A percentile compares a stretch with the other conserved stretches of the same genome.
Evolutionary conservation across 2,797 vertebrate species (phyloP).

Genomic region (Onychomys leucogaster): DNA sequence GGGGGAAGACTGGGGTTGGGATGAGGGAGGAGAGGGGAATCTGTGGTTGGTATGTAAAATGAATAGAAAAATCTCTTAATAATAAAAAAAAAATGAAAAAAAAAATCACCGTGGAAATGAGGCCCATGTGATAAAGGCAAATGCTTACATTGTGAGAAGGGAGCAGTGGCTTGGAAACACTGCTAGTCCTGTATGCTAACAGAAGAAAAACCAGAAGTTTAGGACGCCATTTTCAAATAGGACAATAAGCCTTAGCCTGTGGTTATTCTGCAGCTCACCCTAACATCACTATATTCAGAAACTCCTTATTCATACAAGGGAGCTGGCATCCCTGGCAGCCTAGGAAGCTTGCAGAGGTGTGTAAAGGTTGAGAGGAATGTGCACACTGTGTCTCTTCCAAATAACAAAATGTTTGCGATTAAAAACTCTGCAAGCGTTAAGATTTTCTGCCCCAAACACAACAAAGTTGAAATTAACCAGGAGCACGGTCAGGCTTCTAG

Average conservation of each 20-base stretch:
- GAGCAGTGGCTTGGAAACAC: conserved; percentile 33
- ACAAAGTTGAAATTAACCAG: conserved; percentile 54
- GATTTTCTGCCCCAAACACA: conserved; percentile 64
- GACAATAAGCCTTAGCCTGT: not conserved
- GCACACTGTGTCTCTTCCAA: conserved; percentile 73
- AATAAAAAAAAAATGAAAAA: not conserved
- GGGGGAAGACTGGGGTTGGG: too few relatives aligned
- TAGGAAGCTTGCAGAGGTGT: not conserved
- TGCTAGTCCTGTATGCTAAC: not conserved
- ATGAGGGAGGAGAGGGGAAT: too few relatives aligned
- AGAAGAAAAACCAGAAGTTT: conserved; percentile 32
- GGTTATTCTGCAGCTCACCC: not conserved
- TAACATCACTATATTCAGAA: conserved; percentile 9
- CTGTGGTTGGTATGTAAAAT: too few relatives aligned
- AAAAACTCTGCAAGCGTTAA: conserved; percentile 66
- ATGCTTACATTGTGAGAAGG: conserved; percentile 60
- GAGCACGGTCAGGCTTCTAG: conserved; percentile 6
- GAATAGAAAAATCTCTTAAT: too few relatives aligned
- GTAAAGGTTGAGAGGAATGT: not conserved
- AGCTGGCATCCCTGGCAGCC: conserved; percentile 16
- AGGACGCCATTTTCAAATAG: conserved; percentile 44
- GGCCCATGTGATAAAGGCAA: not conserved
- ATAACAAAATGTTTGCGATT: conserved; percentile 71
- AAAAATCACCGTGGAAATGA: conserved; percentile 56
- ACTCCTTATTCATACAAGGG: not conserved